phyloP scores from a whole-genome alignment of 1,140 invertebrate species.

The Lepidurus packardi region DNA sequence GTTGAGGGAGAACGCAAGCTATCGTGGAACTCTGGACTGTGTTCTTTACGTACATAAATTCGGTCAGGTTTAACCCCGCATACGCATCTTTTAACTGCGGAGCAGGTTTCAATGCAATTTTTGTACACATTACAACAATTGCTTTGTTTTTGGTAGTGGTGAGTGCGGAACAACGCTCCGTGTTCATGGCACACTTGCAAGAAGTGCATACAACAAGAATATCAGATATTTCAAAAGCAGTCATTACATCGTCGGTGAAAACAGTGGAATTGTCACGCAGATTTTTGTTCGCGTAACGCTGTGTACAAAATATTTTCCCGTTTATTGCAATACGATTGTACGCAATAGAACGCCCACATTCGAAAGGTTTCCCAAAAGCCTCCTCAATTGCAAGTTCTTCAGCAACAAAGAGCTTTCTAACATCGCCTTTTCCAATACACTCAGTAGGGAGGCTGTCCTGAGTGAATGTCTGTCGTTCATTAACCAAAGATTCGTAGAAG shows the following conservation, averaged over 20 bases:
- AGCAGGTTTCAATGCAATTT: background rate
- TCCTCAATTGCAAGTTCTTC: slow-evolving; percentile 16
- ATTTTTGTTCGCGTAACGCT: background rate
- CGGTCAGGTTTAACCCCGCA: slow-evolving; percentile 3
- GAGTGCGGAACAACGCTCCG: background rate
- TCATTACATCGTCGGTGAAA: background rate
- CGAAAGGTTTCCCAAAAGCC: background rate
- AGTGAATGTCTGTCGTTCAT: background rate
- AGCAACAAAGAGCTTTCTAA: background rate
- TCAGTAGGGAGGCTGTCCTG: background rate
- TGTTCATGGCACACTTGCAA: background rate
- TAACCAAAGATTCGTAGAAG: slow-evolving; percentile 22
- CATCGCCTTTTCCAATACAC: slow-evolving; percentile 9
- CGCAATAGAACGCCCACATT: background rate
- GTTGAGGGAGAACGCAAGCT: background rate
- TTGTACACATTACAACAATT: background rate
- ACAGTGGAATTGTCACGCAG: slow-evolving; percentile 25
- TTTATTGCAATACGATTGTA: slow-evolving; percentile 15
- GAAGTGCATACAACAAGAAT: slow-evolving; percentile 1
- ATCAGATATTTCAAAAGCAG: slow-evolving; percentile 1
- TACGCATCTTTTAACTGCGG: background rate
- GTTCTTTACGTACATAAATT: background rate
- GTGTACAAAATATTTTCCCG: slow-evolving; percentile 27
- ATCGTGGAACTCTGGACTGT: background rate
- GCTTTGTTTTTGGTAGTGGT: background rate